Evolutionary conservation across 2,113 vertebrate genomes (phyloP), one percentile per base, ranked within the genome.

Genomic region (Theristicus caerulescens): DNA sequence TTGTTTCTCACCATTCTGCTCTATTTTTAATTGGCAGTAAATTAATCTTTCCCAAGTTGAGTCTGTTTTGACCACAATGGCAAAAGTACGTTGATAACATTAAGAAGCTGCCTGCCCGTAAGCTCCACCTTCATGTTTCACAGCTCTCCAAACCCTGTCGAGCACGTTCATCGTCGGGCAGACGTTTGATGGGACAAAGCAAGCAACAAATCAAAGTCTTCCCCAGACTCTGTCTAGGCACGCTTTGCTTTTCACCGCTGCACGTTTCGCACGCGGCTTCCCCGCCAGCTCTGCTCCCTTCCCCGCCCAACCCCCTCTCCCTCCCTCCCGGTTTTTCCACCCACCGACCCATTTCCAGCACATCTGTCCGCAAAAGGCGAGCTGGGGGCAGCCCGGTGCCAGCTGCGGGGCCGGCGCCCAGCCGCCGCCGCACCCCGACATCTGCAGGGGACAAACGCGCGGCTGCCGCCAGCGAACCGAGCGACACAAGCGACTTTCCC

Each of bases 381-480:
- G 31, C 20, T 3, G 4, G 3, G 29, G 21, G 36, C 44, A 3
- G 27, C 8, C 27, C 15, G 26, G 20, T 6, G 22, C 67, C 16
- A 18, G 34, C 42, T 14, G 52, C 27, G 10, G 52, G 52, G 17
- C 25, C 14, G 51, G 51, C 51, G 51, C 51, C 25, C 51, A 52
- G 51, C 52, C 27, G 52, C 16, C 52, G 52, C 66, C 3, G 47
- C 14, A 9, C 61, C 5, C 19, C 52, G 10, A 0, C 36, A 1
- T 1, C 25, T 8, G 32, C 42, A 2, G 71, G 5, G 2, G 14
- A 5, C 36, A 7, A 1, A 7, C 1, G 19, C 38, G 15, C n/a
- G 25, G 38, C 71, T 4, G 42, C 34, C 2, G 0, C 40, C 6
- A 0, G 16, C 62, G 0, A 29, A 1, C 26, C 44, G 2, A 26